Conservation (phyloP, 2,113 vertebrate genomes). For the Amphiprion percula region DNA sequence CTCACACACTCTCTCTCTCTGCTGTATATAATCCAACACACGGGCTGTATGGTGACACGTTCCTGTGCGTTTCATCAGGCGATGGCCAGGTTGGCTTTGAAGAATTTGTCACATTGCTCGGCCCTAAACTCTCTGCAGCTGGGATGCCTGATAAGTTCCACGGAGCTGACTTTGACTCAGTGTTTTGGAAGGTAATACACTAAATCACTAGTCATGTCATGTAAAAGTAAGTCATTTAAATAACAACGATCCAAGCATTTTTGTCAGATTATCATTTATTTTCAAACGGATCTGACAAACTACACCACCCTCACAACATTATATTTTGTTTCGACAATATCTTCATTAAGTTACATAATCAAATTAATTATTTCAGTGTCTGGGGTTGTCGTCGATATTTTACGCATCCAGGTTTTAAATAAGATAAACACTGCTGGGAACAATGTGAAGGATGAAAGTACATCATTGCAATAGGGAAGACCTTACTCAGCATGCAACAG, state of each 20-base stretch:
- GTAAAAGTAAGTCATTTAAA: not conserved
- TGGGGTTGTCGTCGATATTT: not conserved
- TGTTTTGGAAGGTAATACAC: conserved; percentile 96
- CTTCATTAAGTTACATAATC: conserved; percentile 15
- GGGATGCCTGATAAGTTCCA: conserved; percentile 97
- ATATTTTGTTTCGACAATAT: not conserved
- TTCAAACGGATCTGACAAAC: not conserved
- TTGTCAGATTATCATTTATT: not conserved
- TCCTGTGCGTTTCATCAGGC: conserved; percentile 79
- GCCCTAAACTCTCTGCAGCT: conserved; percentile 93
- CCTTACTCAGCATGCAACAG: too few species aligned
- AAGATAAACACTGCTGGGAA: too few species aligned
- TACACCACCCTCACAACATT: not conserved
- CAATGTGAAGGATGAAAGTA: too few species aligned
- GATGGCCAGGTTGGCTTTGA: conserved; percentile 98
- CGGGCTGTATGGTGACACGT: conserved; percentile 5
- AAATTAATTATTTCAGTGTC: conserved; percentile 28
- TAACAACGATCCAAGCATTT: not conserved
- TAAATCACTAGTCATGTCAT: not conserved
- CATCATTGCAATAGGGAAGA: too few species aligned
- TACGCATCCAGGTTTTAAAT: too few species aligned
- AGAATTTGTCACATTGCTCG: conserved; percentile 96
- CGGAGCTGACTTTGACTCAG: conserved; percentile 95
- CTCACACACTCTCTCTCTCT: not conserved
- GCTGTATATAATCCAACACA: not conserved